Percentiles rank a stretch among this genome's conserved stretches.
Conservation (phyloP, 1,140 invertebrate genomes). For the Drosophila pseudoobscura region DNA sequence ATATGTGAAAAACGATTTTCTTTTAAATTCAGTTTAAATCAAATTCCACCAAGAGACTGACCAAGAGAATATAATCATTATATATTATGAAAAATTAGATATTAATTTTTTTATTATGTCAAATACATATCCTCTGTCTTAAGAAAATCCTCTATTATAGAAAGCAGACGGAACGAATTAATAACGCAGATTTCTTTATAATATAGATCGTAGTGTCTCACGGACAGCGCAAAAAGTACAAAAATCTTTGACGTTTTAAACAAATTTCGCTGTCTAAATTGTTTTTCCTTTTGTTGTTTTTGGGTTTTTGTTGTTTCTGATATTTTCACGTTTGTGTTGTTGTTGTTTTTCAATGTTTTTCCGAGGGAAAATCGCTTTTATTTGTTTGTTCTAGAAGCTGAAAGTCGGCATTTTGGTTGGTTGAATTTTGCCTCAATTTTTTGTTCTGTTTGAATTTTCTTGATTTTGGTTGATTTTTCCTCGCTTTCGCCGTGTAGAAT, state of each 20-base stretch:
- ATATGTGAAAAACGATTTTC: background rate
- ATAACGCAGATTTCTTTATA: constrained; percentile 23
- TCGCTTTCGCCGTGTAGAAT: constrained; percentile 50
- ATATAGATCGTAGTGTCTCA: constrained; percentile 12
- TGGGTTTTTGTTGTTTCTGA: constrained; percentile 22
- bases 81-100: constrained; percentile 8
- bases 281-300: constrained; percentile 24
- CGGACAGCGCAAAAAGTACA: constrained; percentile 63
- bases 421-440: constrained; percentile 39
- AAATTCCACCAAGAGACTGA: constrained; percentile 2
- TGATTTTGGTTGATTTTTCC: constrained; percentile 38
- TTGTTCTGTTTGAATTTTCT: constrained; percentile 26
- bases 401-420: constrained; percentile 52
- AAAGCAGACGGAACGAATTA: constrained; percentile 24
- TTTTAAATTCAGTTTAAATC: constrained; percentile 4
- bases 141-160: constrained; percentile 25
- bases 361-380: constrained; percentile 56
- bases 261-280: constrained; percentile 50
- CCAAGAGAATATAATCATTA: constrained; percentile 15
- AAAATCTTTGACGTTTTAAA: constrained; percentile 68
- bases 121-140: background rate
- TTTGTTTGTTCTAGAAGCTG: constrained; percentile 69
- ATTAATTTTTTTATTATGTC: constrained; percentile 6
- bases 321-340: constrained; percentile 18
- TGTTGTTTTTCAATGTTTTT: constrained; percentile 35